Evolutionary conservation across 2,888 invertebrate genomes (phyloP), one percentile per base, ranked within the genome.

Genomic region (Galeopsomyia nigrocyanea): DNA sequence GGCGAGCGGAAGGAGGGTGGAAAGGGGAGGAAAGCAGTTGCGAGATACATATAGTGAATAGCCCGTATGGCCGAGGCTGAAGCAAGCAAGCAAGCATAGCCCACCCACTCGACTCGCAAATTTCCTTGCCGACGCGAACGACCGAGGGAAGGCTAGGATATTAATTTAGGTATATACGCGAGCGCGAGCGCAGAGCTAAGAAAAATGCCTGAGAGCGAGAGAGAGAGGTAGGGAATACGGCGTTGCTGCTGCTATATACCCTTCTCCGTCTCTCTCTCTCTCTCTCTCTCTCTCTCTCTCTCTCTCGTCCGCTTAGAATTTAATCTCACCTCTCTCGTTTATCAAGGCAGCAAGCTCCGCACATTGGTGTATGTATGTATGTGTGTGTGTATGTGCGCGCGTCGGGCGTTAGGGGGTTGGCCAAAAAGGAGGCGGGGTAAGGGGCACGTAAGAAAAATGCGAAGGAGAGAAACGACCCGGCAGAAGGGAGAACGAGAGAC

Each of bases 191-290:
- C 2, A 78, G 82, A 85, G 82, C 82, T 85, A 85, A 85, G 84
- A 85, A 85, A 84, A 84, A 84, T 84, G 83, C 84, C 82, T 79
- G 76, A 58, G 75, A 77, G 78, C 77, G 76, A 76, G 80, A 78
- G 78, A 79, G 75, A n/a, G n/a, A n/a, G n/a, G n/a, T n/a, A n/a
- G n/a, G 21, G 17, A 57, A 57, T 17, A 39, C 39, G 39, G 39
- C 39, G 39, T 39, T 39, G 39, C 7, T 26, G 26, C 26, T 26
- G n/a, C n/a, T n/a, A 31, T 31, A 31, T 31, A 3, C 31, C 31
- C 31, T 31, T 31, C 31, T 31, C 31, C n/a, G n/a, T n/a, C n/a
- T n/a, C n/a, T n/a, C n/a, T n/a, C n/a, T n/a, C n/a, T n/a, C n/a
- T 31, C 31, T 31, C 31, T 21, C 68, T 21, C 21, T 31, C 53